Evolutionary conservation across 2,797 vertebrate species (phyloP), one percentile per base, ranked within the genome.

Genomic region (Phrynocephalus vlangalii): DNA sequence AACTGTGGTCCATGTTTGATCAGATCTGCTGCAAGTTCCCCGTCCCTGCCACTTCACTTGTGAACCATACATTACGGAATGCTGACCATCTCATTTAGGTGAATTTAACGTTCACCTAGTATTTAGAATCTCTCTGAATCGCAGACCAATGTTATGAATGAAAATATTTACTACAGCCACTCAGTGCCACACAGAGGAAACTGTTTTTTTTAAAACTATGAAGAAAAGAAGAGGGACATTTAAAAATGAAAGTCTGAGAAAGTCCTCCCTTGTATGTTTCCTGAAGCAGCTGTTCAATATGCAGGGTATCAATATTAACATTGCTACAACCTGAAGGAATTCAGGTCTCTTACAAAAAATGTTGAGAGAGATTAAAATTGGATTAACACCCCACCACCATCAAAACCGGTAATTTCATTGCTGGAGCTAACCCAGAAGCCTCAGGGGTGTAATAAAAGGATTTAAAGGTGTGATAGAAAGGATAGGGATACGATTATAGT

Each of bases 401-500:
- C 52, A 52, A 60, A 3, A 60, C 1, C 75, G 76, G 50, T 28
- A 79, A 56, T 28, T 63, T 24, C 28, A 28, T 71, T 24, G 28
- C 30, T 20, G 18, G 50, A 30, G 3, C 67, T 28, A 16, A 80
- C 26, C 38, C 5, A 28, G 30, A 24, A 77, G 77, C 3, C 24
- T 80, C 77, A 80, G 33, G 70, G 72, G 68, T 60, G 24, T 26
- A 71, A 86, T 44, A 72, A 38, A 86, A 86, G 52, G 50, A 73
- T 30, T 7, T 3, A 80, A 73, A 72, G 68, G 18, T 72, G 13
- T 44, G 3, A 71, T 52, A 16, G 30, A 50, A 30, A n/a, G 67
- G 26, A 76, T 33, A 71, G 24, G 1, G 10, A 26, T 79, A 70
- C 33, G 48, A 71, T 72, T 20, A 60, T 6, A 60, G 1, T 80